phyloP scores from a whole-genome alignment of 2,888 invertebrate genomes.

The Neoaliturus tenellus region DNA sequence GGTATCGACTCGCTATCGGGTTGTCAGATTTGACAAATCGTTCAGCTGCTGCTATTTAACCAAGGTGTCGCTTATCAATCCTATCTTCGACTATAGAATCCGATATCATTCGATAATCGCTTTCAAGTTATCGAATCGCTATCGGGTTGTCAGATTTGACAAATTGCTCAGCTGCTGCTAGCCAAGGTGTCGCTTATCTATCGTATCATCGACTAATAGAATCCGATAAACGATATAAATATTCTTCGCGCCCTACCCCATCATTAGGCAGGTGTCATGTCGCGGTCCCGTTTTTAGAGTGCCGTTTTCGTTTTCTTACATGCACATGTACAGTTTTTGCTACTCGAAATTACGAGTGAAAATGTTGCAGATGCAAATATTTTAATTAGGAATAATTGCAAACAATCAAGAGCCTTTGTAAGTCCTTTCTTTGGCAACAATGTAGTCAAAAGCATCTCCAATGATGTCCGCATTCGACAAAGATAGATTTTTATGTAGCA shows the following conservation, averaged over 20 bases:
- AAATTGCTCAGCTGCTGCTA: not conserved
- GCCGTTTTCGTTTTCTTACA: not conserved
- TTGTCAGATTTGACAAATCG: too few relatives aligned
- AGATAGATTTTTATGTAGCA: too few relatives aligned
- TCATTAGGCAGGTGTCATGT: conserved; percentile 34
- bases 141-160: conserved; percentile 1
- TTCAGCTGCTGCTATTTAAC: too few relatives aligned
- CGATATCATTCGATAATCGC: not conserved
- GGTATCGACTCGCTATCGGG: too few relatives aligned
- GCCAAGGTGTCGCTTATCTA: not conserved
- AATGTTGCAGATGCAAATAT: too few relatives aligned
- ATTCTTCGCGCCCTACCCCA: conserved; percentile 6
- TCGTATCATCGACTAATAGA: conserved; percentile 31
- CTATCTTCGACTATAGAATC: too few relatives aligned
- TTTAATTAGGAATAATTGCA: too few relatives aligned
- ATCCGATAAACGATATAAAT: conserved; percentile 49
- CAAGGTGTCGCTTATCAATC: too few relatives aligned
- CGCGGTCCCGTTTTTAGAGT: not conserved
- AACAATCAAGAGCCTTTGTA: too few relatives aligned
- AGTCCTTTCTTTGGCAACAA: too few relatives aligned
- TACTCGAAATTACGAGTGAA: not conserved
- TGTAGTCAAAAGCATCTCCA: too few relatives aligned
- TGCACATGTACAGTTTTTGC: not conserved
- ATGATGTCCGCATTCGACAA: too few relatives aligned
- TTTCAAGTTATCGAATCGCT: not conserved